These are phyloP conservation scores for Cacoxenus indagator DNA, from an alignment of 2,888 invertebrate genomes.

Conservation along the genomic window DNA sequence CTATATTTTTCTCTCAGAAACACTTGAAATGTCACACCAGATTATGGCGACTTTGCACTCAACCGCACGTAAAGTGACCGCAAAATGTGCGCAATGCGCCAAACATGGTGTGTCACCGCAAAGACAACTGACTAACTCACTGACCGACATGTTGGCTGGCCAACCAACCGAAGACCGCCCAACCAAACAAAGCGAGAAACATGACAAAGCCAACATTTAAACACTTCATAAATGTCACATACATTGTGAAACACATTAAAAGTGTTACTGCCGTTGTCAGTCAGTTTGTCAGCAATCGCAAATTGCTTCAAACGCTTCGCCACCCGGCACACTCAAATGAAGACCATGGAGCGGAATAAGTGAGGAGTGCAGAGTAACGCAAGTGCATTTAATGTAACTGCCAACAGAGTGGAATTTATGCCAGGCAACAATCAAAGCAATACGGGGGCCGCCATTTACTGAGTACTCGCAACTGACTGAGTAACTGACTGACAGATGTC, in stretches of 20 bases:
- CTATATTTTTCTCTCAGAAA: too few relatives aligned
- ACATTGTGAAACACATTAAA: constrained; percentile 7
- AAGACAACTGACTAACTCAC: not conserved
- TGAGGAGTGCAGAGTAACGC: not conserved
- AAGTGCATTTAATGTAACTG: constrained; percentile 11
- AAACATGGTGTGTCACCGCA: not conserved
- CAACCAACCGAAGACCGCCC: not conserved
- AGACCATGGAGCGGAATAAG: not conserved
- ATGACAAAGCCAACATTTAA: constrained; percentile 11
- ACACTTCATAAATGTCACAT: constrained; percentile 20
- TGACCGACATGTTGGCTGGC: not conserved
- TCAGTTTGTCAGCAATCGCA: constrained; percentile 9
- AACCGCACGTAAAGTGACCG: not conserved
- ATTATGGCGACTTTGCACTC: not conserved
- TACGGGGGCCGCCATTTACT: not conserved
- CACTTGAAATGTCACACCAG: not conserved
- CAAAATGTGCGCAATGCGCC: constrained; percentile 4
- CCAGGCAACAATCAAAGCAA: not conserved
- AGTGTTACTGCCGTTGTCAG: constrained; percentile 44
- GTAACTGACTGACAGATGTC: constrained; percentile 2
- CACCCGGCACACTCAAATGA: not conserved
- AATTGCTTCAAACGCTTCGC: not conserved
- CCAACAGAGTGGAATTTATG: not conserved
- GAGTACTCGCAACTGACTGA: not conserved
- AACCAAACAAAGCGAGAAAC: constrained; percentile 17